phyloP scores from a whole-genome alignment of 1,140 invertebrate genomes.

The Trypoxylus dichotomus region DNA sequence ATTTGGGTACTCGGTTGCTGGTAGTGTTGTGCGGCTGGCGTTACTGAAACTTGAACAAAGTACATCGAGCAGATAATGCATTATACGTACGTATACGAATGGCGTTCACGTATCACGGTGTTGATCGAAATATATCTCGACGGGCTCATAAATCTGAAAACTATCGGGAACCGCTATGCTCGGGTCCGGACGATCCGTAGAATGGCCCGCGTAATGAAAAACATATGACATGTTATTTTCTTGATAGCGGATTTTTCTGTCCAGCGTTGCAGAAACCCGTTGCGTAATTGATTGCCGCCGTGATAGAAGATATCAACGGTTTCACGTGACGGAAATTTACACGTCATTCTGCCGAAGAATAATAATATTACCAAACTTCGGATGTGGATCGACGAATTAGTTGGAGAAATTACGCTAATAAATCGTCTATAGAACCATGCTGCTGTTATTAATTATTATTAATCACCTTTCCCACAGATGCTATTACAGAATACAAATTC shows the following conservation, averaged over 20 bases:
- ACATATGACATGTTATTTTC: background rate
- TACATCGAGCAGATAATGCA: constrained; percentile 2
- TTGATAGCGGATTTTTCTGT: constrained; percentile 6
- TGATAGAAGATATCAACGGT: background rate
- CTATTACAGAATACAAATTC: too few relatives aligned
- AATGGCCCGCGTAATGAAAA: background rate
- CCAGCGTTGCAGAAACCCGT: background rate
- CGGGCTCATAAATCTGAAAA: background rate
- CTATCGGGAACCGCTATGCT: background rate
- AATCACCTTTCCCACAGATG: too few relatives aligned
- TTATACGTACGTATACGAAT: background rate
- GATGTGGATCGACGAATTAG: background rate
- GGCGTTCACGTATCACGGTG: background rate
- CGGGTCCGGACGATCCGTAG: background rate
- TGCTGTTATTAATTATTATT: too few relatives aligned
- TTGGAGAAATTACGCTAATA: too few relatives aligned
- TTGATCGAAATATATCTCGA: constrained; percentile 7
- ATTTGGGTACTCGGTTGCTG: background rate
- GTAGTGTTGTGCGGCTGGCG: background rate
- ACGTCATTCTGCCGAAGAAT: background rate
- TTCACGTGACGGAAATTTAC: background rate
- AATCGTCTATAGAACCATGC: too few relatives aligned
- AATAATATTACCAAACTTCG: background rate
- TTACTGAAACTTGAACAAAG: background rate
- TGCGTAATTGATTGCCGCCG: background rate